Conservation (phyloP, 2,888 invertebrate species). For the Agrotis ipsilon region DNA sequence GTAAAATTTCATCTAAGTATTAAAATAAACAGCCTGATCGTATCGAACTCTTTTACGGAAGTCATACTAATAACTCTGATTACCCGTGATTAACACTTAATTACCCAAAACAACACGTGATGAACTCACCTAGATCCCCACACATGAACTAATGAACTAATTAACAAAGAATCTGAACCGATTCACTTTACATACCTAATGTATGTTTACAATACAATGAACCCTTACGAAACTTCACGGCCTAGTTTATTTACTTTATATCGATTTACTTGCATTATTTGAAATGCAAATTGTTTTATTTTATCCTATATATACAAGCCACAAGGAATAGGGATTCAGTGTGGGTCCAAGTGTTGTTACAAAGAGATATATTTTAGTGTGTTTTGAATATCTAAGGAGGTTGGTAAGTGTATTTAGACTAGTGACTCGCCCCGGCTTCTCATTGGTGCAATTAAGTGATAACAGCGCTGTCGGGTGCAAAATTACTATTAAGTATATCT, state of each 20-base stretch:
- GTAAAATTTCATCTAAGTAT: too few relatives aligned
- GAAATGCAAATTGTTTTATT: conserved; percentile 55
- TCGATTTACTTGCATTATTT: conserved; percentile 48
- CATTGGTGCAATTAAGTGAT: too few relatives aligned
- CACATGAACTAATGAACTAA: conserved; percentile 44
- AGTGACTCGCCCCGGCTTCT: too few relatives aligned
- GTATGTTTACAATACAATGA: conserved; percentile 57
- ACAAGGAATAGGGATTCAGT: conserved; percentile 37
- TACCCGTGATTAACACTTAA: neutral
- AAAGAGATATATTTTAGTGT: conserved; percentile 37
- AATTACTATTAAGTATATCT: too few relatives aligned
- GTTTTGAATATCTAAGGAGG: conserved; percentile 43
- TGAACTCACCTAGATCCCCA: conserved; percentile 33
- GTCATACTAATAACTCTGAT: neutral
- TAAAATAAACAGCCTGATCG: too few relatives aligned
- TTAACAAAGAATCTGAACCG: conserved; percentile 45
- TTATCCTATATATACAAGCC: conserved; percentile 53
- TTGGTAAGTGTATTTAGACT: conserved; percentile 30
- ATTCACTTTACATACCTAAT: conserved; percentile 44
- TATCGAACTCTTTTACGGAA: neutral
- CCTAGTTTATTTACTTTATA: conserved; percentile 45
- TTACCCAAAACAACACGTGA: conserved; percentile 29
- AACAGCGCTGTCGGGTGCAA: too few relatives aligned
- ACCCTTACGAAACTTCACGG: conserved; percentile 54
- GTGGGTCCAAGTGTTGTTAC: conserved; percentile 27